Evolutionary conservation across 2,797 vertebrate genomes (phyloP), one percentile per base, ranked within the genome.

Genomic region (Clarias fuscus): DNA sequence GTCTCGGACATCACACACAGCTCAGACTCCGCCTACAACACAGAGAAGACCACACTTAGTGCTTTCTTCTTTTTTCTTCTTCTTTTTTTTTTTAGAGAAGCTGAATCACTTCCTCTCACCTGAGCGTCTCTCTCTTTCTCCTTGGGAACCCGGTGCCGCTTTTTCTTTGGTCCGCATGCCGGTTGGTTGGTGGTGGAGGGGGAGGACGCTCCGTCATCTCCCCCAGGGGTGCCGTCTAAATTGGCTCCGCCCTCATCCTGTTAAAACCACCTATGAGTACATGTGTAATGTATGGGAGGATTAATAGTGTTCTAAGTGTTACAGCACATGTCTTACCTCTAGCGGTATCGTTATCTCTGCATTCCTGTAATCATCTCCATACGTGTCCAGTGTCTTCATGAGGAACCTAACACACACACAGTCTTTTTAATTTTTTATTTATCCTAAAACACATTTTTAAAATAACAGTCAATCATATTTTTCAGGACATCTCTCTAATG

Each of bases 341-440:
- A 98, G 92, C 14, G 95, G 83, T 53, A 98, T 95, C 59, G 96
- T 96, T 88, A 98, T 94, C 90, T 97, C 96, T 48, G 96, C 92
- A 0, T 95, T 96, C 90, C 97, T 95, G 90, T 97, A 98, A 90
- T 97, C 95, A 20, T 98, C 97, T 14, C 97, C 96, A 15, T 98
- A 96, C 56, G 93, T 92, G 88, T 97, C 97, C 87, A 98, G 94
- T 53, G 97, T 96, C 90, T 95, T 96, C 97, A 98, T 97, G 33
- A 98, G 95, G 90, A 97, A 98, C 93, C 97, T 98, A n/a, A 71
- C 2, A 72, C 14, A 33, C 27, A 68, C 65, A 27, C 61, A 24
- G 7, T 62, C 61, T 22, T 62, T 62, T 62, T 7, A 22, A 62
- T 22, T 24, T 22, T 62, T 0, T 6, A 2, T 62, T 68, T 33